Base-by-base conservation (phyloP, 2,113 vertebrate genomes). In the Polypterus bichir region DNA sequence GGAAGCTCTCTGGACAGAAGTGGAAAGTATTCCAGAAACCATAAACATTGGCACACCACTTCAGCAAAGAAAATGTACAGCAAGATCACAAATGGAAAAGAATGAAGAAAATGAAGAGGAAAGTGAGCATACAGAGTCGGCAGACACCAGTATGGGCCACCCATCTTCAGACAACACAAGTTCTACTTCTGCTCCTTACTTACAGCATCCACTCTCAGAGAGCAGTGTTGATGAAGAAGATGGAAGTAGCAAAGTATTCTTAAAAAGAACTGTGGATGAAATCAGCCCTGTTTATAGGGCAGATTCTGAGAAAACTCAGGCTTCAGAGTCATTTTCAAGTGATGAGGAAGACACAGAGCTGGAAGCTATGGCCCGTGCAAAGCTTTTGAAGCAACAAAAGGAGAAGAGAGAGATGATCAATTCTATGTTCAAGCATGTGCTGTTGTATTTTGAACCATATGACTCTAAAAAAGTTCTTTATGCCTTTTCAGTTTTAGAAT, bases 341-440 rank as follows among this genome's bases (percentile, higher is more conserved):
- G 96, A 98, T 1, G 93, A 97, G 7, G 96, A 97, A 48, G 93
- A 94, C 46, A 56, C 87, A 48, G 93, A 97, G 77, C 87, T 94
- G 62, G 92, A 95, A 71, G 86, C 87, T 2, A 82, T 95, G 59
- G 77, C 79, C 49, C 77, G 77, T 1, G 77, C 83, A 46, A 83
- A 85, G 63, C 75, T 87, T 62, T 74, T 85, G n/a, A 92, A 83
- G 76, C 89, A 86, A 67, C 89, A 86, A 70, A 87, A 79, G 48
- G 91, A 94, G 66, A 88, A 77, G 67, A 88, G 81, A 61, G 91
- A 92, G 68, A 73, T 83, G 27, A 75, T 90, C 0, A 83, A 92
- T 75, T 89, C 91, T 0, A 73, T 97, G 48, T 98, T 97, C 67
- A 87, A 87, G 53, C 92, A 97, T 59, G 76, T 90, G 66, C 84